Evolutionary conservation across 2,797 vertebrate species (phyloP), one percentile per base, ranked within the genome.

Genomic region (Dicrostonyx torquatus): DNA sequence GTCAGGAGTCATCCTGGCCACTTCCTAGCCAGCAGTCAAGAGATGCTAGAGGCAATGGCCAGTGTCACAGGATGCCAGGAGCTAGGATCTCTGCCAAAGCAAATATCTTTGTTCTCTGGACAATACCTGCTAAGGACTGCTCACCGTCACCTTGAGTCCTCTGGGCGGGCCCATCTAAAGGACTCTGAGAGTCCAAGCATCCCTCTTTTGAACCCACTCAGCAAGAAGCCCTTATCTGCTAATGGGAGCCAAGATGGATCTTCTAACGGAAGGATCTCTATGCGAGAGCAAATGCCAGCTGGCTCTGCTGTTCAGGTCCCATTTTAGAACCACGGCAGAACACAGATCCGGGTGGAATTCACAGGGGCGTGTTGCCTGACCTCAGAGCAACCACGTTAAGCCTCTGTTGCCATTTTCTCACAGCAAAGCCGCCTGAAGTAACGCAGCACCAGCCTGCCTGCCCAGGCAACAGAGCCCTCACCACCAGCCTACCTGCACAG

Each of bases 11-110:
- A 15, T 43, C 68, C 18, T 10, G 66, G 68, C 34, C 75, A 13
- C 60, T 9, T 68, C 75, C 85, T 53, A 53, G 75, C 40, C 85
- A 40, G 45, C 2, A 0, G 14, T 24, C 17, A 53, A 1, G 84
- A 84, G 76, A 62, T 84, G 68, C 76, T 31, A 53, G 37, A 55
- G 58, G 62, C 29, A 68, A 40, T 4, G 34, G 43, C 70, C 96
- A 89, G 73, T 77, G 64, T 58, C 92, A 80, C 48, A 22, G 18
- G 87, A 90, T 78, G 40, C 55, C 12, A 48, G 83, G 66, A 88
- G 66, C 72, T 77, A 87, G 76, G 50, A 29, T 55, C 34, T 40
- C 34, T 64, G 78, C 91, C 95, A 95, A 92, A 94, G 62, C 91
- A 93, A 94, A 94, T 8, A 48, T 14, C 22, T 64, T 40, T 85